A percentile compares a stretch with the other conserved stretches of the same genome.
phyloP scores from a whole-genome alignment of 2,888 invertebrate species.

The Scaeva pyrastri region DNA sequence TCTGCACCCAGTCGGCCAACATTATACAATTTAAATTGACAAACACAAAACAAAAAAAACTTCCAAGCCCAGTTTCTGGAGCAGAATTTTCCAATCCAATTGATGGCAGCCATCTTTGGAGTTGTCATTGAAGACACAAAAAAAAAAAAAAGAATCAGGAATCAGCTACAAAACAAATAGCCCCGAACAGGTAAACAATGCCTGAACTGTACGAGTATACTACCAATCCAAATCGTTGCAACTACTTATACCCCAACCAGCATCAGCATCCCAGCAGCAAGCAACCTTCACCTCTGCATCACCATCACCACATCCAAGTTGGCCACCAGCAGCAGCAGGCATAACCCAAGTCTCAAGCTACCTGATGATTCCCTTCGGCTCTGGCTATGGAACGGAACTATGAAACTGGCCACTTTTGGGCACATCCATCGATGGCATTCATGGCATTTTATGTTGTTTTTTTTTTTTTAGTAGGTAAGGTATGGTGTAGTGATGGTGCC shows the following conservation, averaged over 20 bases:
- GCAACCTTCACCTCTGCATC: slow-evolving; percentile 54
- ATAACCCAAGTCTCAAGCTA: slow-evolving; percentile 37
- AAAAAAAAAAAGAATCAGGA: slow-evolving; percentile 7
- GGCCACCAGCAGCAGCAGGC: slow-evolving; percentile 25
- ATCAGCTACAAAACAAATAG: slow-evolving; percentile 6
- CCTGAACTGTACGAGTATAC: slow-evolving; percentile 46
- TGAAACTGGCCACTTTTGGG: slow-evolving; percentile 71
- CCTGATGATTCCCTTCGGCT: slow-evolving; percentile 65
- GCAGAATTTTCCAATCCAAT: slow-evolving; percentile 70
- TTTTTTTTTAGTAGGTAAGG: no score
- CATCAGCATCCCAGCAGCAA: not conserved
- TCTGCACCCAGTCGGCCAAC: not conserved
- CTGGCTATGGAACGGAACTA: slow-evolving; percentile 45
- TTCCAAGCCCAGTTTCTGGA: slow-evolving; percentile 66
- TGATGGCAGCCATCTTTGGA: slow-evolving; percentile 74
- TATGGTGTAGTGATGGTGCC: slow-evolving; percentile 24
- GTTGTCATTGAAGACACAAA: slow-evolving; percentile 17
- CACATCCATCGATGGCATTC: slow-evolving; percentile 75
- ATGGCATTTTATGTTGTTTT: slow-evolving; percentile 61
- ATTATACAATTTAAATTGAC: slow-evolving; percentile 23
- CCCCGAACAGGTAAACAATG: slow-evolving; percentile 65
- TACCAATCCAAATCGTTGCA: slow-evolving; percentile 66
- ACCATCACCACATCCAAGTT: slow-evolving; percentile 42
- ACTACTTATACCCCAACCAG: slow-evolving; percentile 5
- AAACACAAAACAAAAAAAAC: not conserved